A percentile compares a stretch with the other conserved stretches of the same genome.
These are phyloP conservation scores for Volucella inanis DNA, from an alignment of 2,888 invertebrate genomes.

Conservation along the genomic window DNA sequence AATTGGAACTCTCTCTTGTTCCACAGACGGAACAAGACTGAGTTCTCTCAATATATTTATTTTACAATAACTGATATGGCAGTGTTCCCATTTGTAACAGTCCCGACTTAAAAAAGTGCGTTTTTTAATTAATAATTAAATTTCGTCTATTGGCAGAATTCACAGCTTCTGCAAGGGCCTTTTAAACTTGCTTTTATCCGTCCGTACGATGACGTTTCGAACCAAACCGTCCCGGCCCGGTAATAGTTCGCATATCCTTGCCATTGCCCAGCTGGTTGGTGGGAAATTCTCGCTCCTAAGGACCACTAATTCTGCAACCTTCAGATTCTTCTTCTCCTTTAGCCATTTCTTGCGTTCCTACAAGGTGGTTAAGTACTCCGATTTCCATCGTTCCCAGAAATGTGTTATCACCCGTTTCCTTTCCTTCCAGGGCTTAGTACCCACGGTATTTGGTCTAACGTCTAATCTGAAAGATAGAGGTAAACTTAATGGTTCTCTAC, in stretches of 20 bases:
- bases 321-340: neutral
- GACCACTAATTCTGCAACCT: neutral
- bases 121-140: too few relatives aligned
- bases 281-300: neutral
- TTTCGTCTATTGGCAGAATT: neutral
- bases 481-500: too few relatives aligned
- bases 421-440: neutral
- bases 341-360: neutral
- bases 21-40: too few relatives aligned
- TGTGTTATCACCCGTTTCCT: neutral
- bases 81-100: too few relatives aligned
- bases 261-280: neutral
- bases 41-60: too few relatives aligned
- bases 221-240: neutral
- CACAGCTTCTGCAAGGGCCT: conserved; percentile 1
- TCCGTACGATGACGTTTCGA: neutral
- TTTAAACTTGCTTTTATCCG: neutral
- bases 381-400: neutral
- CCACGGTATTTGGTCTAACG: neutral
- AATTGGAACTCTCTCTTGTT: too few relatives aligned
- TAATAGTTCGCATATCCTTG: neutral
- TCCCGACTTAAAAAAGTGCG: too few relatives aligned
- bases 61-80: too few relatives aligned
- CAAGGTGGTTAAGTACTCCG: too few relatives aligned
- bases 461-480: too few relatives aligned